These are phyloP conservation scores for Limosa lapponica DNA, from an alignment of 2,797 vertebrate species.

Conservation along the genomic window DNA sequence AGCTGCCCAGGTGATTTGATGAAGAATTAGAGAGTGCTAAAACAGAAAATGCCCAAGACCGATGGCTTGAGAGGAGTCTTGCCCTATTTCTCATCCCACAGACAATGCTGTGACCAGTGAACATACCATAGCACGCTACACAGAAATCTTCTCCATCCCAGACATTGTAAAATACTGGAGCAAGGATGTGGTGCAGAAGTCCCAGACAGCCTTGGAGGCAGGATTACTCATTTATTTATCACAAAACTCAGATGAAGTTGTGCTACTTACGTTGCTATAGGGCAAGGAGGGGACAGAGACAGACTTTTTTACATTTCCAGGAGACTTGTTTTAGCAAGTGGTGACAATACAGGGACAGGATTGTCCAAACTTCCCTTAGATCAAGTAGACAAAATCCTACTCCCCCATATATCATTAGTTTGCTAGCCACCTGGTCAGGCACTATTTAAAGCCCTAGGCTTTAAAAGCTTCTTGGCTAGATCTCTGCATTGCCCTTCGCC, in stretches of 20 bases:
- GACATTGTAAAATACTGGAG: conserved; percentile 20
- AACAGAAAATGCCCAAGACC: neutral
- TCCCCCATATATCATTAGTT: neutral
- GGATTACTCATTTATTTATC: conserved; percentile 43
- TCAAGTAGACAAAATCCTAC: neutral
- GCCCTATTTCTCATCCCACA: neutral
- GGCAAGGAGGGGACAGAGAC: neutral
- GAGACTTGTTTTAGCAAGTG: conserved; percentile 8
- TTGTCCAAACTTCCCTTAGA: neutral
- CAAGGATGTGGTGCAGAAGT: conserved; percentile 9
- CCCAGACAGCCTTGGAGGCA: conserved; percentile 27
- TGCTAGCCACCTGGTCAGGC: neutral
- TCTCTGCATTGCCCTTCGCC: neutral
- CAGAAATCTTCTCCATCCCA: neutral
- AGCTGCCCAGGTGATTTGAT: neutral
- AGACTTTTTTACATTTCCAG: neutral
- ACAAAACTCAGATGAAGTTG: conserved; percentile 6
- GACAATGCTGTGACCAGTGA: neutral
- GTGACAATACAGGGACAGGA: neutral
- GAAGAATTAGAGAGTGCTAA: neutral
- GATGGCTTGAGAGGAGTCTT: neutral
- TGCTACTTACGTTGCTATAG: neutral
- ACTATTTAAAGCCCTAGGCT: neutral
- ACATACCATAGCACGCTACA: neutral
- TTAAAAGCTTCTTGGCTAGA: neutral